Evolutionary conservation across 2,888 invertebrate species (phyloP).

Genomic region (Nomada ferruginata): DNA sequence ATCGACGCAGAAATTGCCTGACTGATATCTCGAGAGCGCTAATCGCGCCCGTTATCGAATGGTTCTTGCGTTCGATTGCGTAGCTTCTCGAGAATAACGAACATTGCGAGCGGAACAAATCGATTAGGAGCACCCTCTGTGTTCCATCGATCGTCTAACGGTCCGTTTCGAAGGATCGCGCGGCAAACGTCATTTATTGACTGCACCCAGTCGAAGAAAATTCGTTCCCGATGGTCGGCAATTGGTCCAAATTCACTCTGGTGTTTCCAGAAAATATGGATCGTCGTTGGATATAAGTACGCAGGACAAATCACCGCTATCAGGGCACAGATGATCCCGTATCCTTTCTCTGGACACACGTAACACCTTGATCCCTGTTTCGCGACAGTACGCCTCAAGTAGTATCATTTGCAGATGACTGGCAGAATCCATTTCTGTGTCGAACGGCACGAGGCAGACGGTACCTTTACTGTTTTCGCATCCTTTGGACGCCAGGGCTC

Average conservation of each 20-base stretch:
- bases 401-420: constrained; percentile 92
- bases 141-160: neutral
- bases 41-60: constrained; percentile 14
- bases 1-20: neutral
- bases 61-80: neutral
- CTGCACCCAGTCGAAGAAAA: constrained; percentile 42
- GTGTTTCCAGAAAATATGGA: constrained; percentile 72
- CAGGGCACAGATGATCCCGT: constrained; percentile 71
- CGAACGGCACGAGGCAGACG: constrained; percentile 86
- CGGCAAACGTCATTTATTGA: constrained; percentile 14
- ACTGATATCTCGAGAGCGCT: constrained; percentile 14
- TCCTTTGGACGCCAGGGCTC: constrained; percentile 87
- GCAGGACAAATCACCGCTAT: constrained; percentile 75
- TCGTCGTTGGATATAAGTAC: constrained; percentile 72
- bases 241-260: constrained; percentile 70
- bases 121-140: neutral
- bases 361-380: constrained; percentile 91
- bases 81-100: neutral
- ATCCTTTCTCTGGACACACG: constrained; percentile 85
- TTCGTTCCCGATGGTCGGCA: constrained; percentile 22
- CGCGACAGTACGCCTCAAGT: constrained; percentile 91
- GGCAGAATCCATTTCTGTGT: constrained; percentile 89
- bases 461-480: constrained; percentile 83
- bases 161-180: neutral
- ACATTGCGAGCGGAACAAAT: neutral